Conservation (phyloP, 2,797 vertebrate species). For the Rhinoraja longicauda region DNA sequence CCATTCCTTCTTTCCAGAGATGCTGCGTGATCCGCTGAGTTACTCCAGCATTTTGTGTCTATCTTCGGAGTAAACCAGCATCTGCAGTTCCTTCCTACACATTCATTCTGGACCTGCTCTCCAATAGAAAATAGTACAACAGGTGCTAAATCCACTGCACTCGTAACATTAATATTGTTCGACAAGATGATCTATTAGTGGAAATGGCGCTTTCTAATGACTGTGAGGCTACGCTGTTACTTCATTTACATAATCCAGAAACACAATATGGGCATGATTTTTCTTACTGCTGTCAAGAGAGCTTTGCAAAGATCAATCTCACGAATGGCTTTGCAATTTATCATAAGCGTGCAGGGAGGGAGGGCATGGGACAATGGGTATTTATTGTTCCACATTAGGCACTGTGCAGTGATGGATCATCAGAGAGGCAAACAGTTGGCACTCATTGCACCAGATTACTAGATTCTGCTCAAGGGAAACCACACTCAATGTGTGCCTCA, state of each 20-base stretch:
- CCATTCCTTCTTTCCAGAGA: no score
- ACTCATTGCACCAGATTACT: not conserved
- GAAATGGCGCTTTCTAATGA: not conserved
- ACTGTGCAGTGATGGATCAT: not conserved
- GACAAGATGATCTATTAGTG: not conserved
- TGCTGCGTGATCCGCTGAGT: no score
- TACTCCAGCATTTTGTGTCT: no score
- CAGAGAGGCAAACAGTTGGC: not conserved
- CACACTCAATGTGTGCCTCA: not conserved
- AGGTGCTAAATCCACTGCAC: not conserved
- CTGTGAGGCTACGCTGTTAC: not conserved
- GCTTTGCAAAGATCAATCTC: not conserved
- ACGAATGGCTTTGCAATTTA: not conserved
- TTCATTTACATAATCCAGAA: not conserved
- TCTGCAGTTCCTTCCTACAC: no score
- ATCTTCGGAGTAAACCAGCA: no score
- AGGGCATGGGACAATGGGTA: no score
- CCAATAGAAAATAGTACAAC: not conserved
- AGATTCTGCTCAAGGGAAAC: not conserved
- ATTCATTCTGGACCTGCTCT: not conserved
- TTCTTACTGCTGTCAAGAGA: not conserved
- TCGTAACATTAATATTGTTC: not conserved
- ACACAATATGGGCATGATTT: not conserved
- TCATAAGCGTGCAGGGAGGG: not conserved
- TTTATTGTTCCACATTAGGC: not conserved